Conservation (phyloP, 2,113 vertebrate genomes). For the Dryoscopus gambensis region DNA sequence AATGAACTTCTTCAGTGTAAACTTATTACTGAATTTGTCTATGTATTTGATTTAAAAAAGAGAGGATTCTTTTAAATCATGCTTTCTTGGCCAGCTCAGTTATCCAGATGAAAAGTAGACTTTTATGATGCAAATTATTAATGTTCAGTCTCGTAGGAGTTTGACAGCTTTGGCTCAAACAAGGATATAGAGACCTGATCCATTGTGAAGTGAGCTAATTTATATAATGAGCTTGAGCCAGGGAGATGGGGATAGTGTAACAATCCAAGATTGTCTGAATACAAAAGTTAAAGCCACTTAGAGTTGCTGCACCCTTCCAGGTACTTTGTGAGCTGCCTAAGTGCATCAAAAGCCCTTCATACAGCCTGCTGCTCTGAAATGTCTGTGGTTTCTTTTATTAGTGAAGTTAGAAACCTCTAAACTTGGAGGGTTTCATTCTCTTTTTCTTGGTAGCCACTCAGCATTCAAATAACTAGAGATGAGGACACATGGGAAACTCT, state of each 20-base stretch:
- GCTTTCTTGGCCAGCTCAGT: background rate
- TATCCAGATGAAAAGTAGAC: background rate
- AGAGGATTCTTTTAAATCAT: background rate
- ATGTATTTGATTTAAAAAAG: background rate
- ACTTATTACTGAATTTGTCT: background rate
- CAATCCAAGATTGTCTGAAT: background rate
- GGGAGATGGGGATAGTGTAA: background rate
- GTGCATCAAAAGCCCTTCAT: background rate
- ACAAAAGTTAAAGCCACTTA: background rate
- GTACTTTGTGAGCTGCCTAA: background rate
- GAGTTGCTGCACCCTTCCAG: background rate
- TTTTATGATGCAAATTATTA: background rate
- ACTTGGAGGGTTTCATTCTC: background rate
- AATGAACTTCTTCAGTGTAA: background rate
- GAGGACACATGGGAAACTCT: background rate
- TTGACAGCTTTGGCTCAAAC: background rate
- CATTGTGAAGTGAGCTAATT: background rate
- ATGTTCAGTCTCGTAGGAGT: background rate
- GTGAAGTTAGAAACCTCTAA: slow-evolving; percentile 4
- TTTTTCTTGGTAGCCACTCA: background rate
- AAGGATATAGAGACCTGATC: background rate
- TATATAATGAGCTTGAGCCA: background rate
- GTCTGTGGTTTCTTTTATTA: background rate
- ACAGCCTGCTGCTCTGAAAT: background rate
- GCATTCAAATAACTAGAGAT: background rate